A percentile compares a stretch with the other conserved stretches of the same genome.
These are phyloP conservation scores for Sinosuthora webbiana DNA, from an alignment of 2,113 vertebrate genomes.

Conservation along the genomic window DNA sequence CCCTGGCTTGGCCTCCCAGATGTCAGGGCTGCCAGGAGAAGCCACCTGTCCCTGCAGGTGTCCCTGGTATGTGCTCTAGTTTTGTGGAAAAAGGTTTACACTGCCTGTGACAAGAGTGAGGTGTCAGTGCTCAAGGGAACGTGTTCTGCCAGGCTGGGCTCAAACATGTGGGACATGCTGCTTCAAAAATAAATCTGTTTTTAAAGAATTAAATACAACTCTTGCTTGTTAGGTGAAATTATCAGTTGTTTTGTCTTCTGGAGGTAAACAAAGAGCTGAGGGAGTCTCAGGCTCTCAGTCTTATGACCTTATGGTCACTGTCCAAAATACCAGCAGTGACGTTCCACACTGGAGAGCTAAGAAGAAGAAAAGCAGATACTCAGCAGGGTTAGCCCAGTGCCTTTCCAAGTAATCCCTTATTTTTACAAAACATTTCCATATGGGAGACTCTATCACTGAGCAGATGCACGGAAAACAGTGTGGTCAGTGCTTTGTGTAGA, in stretches of 20 bases:
- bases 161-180: not conserved
- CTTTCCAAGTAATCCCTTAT: conserved; percentile 52
- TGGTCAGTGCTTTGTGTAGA: not conserved
- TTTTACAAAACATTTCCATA: conserved; percentile 60
- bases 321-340: conserved; percentile 53
- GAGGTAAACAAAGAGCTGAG: conserved; percentile 44
- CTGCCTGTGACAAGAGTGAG: not conserved
- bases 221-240: not conserved
- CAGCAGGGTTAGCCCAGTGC: conserved; percentile 50
- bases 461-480: not conserved
- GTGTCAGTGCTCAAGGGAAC: not conserved
- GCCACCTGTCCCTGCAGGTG: not conserved
- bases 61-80: not conserved
- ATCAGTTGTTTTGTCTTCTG: conserved; percentile 33
- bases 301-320: conserved; percentile 49
- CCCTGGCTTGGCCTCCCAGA: not conserved
- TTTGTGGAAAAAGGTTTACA: not conserved
- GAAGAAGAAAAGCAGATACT: conserved; percentile 63
- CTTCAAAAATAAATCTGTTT: not conserved
- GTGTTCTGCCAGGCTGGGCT: fast-evolving
- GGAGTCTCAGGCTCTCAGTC: not conserved
- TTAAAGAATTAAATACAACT: not conserved
- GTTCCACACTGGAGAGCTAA: not conserved
- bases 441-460: conserved; percentile 15
- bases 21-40: not conserved